A percentile compares a stretch with the other conserved stretches of the same genome.
Evolutionary conservation across 2,888 invertebrate species (phyloP).

Genomic region (Clepsis dumicolana): DNA sequence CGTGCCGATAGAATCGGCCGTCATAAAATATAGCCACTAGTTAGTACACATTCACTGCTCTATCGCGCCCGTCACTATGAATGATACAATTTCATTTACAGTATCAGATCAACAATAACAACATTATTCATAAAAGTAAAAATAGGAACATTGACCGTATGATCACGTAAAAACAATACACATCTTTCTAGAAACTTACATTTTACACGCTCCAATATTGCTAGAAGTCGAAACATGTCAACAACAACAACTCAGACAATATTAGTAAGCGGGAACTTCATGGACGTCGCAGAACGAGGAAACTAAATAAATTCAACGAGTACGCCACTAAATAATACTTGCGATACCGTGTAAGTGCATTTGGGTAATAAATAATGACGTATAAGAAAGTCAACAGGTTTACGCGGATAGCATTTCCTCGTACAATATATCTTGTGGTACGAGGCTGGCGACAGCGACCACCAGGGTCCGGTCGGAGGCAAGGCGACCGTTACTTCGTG

Average conservation of each 20-base stretch:
- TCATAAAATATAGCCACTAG: conserved; percentile 82
- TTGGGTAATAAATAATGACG: conserved; percentile 66
- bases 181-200: background rate
- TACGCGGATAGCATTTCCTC: conserved; percentile 64
- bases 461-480: conserved; percentile 55
- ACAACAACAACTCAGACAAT: conserved; percentile 8
- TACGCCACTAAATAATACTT: conserved; percentile 56
- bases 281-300: conserved; percentile 35
- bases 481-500: conserved; percentile 78
- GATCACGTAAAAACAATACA: background rate
- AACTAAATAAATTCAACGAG: conserved; percentile 58
- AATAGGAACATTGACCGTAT: background rate
- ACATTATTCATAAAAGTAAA: conserved; percentile 41
- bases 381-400: conserved; percentile 70
- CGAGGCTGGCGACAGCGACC: conserved; percentile 54
- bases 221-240: background rate
- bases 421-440: conserved; percentile 66
- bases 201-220: background rate
- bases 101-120: conserved; percentile 47
- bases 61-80: conserved; percentile 57
- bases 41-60: conserved; percentile 80
- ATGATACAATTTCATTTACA: conserved; percentile 45
- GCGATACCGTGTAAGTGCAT: conserved; percentile 50
- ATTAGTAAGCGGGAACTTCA: conserved; percentile 16
- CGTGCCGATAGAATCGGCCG: conserved; percentile 78